A percentile compares a stretch with the other conserved stretches of the same genome.
Evolutionary conservation across 1,140 invertebrate genomes (phyloP).

Genomic region (Cataglyphis hispanica): DNA sequence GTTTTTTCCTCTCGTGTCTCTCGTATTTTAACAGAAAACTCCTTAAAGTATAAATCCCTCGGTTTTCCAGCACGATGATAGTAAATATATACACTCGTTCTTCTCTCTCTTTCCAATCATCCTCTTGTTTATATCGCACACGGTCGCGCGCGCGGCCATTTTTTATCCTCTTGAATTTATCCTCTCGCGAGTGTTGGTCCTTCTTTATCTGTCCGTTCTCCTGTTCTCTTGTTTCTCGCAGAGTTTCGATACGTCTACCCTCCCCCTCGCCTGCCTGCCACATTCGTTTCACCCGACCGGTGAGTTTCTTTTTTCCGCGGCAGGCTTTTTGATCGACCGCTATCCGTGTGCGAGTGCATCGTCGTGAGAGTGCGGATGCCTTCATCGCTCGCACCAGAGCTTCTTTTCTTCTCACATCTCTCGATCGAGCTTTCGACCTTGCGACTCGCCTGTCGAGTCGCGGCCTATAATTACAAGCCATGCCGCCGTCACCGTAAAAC

Average conservation of each 20-base stretch:
- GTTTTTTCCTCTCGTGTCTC: constrained; percentile 37
- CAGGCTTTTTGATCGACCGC: constrained; percentile 56
- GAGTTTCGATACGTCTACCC: constrained; percentile 40
- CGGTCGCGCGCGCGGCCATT: constrained; percentile 27
- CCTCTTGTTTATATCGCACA: constrained; percentile 22
- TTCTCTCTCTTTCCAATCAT: not conserved
- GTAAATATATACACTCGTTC: constrained; percentile 55
- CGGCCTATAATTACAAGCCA: constrained; percentile 79
- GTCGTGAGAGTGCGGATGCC: constrained; percentile 39
- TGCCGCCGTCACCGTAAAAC: constrained; percentile 71
- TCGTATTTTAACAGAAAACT: constrained; percentile 52
- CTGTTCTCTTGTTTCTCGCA: constrained; percentile 20
- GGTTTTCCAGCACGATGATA: constrained; percentile 54
- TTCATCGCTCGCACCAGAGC: constrained; percentile 34
- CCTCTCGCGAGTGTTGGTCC: not conserved
- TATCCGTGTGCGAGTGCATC: constrained; percentile 23
- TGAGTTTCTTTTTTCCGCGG: constrained; percentile 56
- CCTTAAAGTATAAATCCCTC: constrained; percentile 40
- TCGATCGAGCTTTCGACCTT: constrained; percentile 68
- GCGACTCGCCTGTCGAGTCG: constrained; percentile 66
- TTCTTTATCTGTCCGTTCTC: not conserved
- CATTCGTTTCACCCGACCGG: not conserved
- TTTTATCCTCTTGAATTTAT: constrained; percentile 42
- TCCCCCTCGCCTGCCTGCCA: not conserved
- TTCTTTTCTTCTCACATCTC: constrained; percentile 60